A percentile compares a stretch with the other conserved stretches of the same genome.
phyloP scores from a whole-genome alignment of 2,797 vertebrate species.

The Scolopax rusticola region DNA sequence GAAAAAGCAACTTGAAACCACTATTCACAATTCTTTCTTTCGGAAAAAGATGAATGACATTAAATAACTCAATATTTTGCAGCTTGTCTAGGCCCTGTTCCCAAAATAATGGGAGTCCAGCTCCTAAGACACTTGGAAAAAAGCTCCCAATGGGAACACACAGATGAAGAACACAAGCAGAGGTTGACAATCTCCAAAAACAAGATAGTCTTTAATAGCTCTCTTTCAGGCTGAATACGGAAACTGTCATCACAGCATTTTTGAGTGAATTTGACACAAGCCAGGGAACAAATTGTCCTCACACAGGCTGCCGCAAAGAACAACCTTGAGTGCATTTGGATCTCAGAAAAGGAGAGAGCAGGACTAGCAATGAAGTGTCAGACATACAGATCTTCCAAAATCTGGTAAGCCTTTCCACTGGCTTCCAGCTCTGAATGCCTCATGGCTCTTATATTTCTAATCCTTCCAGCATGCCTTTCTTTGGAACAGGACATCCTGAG shows the following conservation, averaged over 20 bases:
- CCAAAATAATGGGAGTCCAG: neutral
- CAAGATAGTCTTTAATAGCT: neutral
- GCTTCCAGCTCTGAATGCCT: neutral
- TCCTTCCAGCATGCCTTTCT: neutral
- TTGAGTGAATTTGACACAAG: neutral
- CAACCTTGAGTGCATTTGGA: neutral
- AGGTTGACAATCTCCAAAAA: neutral
- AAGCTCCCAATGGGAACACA: neutral
- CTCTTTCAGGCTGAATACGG: neutral
- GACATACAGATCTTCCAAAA: neutral
- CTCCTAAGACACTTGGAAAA: neutral
- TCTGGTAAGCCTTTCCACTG: neutral
- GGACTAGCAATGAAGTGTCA: neutral
- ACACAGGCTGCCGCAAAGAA: neutral
- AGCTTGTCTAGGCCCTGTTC: neutral
- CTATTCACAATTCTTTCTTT: neutral
- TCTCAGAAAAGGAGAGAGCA: neutral
- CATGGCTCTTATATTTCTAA: neutral
- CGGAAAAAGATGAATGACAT: neutral
- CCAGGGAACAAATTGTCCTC: neutral
- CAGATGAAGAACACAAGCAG: neutral
- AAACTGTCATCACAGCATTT: neutral
- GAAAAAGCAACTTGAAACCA: neutral
- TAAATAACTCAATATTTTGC: neutral
- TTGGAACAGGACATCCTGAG: neutral